Evolutionary conservation across 2,888 invertebrate species (phyloP), one percentile per base, ranked within the genome.

Genomic region (Stenodera caucasica): DNA sequence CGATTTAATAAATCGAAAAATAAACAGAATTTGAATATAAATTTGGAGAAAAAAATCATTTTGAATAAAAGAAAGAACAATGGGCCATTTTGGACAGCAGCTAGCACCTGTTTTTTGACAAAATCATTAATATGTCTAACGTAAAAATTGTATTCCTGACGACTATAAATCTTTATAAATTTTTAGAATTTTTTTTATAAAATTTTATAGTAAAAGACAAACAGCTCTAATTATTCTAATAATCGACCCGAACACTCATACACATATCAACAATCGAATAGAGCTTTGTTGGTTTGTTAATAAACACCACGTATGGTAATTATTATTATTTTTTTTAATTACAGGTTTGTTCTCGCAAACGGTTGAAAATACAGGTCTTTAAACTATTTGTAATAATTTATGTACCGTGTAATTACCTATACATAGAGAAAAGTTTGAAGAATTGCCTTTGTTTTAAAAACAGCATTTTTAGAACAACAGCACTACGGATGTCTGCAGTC

Each of bases 241-340:
- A 63, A 64, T 58, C 60, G 51, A 54, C 60, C 61, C n/a, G n/a
- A n/a, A n/a, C n/a, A n/a, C n/a, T n/a, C n/a, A n/a, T n/a, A n/a
- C 54, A 55, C 60, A 61, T 52, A 54, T 59, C 58, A 56, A 57
- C 60, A 61, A 60, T 64, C 61, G 60, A 60, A 61, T 65, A 65
- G 51, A 58, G 58, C 58, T 61, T 59, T 52, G 33, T 59, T 61
- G 58, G 53, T 30, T 49, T 53, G 45, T 61, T 56, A 60, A 64
- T 61, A 61, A 67, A 45, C 21, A 45, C 62, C 63, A 60, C 66
- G 67, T 70, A 72, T 68, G 69, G 70, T 72, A 71, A 73, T 73
- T 72, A 73, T 73, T 72, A 71, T n/a, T n/a, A n/a, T n/a, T 65
- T 61, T 66, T 71, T 72, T 73, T 73, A 73, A 73, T 73, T 73